These are phyloP conservation scores for Lycaena phlaeas DNA, from an alignment of 2,888 invertebrate species.

Conservation along the genomic window DNA sequence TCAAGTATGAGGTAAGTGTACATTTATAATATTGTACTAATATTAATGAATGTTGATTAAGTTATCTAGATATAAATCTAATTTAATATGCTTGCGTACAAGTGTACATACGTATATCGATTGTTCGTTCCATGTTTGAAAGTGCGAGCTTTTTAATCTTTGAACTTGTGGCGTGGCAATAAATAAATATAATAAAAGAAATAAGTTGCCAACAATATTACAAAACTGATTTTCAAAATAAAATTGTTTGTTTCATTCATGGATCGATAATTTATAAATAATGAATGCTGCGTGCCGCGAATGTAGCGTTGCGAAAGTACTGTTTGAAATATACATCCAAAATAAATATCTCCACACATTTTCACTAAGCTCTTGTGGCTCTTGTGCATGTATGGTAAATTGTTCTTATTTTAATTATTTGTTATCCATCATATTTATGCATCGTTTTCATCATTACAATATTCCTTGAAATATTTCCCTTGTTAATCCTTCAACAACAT, in stretches of 20 bases:
- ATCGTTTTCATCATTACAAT: no score
- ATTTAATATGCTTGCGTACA: slow-evolving; percentile 27
- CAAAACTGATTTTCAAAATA: no score
- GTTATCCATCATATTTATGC: no score
- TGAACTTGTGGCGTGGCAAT: slow-evolving; percentile 11
- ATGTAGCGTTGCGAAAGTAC: slow-evolving; percentile 24
- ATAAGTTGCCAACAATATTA: not conserved
- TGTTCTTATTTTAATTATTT: no score
- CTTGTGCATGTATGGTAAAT: no score
- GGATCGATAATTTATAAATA: not conserved
- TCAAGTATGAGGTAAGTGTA: slow-evolving; percentile 92
- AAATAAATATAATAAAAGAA: not conserved
- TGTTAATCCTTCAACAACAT: no score
- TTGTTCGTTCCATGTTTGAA: slow-evolving; percentile 21
- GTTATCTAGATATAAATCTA: slow-evolving; percentile 10
- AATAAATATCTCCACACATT: not conserved
- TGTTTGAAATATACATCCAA: not conserved
- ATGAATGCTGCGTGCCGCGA: slow-evolving; percentile 21
- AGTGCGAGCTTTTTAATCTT: slow-evolving; percentile 10
- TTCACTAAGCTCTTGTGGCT: no score
- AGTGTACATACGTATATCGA: no score
- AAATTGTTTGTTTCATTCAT: not conserved
- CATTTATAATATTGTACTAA: slow-evolving; percentile 6
- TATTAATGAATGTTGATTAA: slow-evolving; percentile 9
- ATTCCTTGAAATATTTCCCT: no score